phyloP scores from a whole-genome alignment of 2,797 vertebrate species.

The Alectoris magna region DNA sequence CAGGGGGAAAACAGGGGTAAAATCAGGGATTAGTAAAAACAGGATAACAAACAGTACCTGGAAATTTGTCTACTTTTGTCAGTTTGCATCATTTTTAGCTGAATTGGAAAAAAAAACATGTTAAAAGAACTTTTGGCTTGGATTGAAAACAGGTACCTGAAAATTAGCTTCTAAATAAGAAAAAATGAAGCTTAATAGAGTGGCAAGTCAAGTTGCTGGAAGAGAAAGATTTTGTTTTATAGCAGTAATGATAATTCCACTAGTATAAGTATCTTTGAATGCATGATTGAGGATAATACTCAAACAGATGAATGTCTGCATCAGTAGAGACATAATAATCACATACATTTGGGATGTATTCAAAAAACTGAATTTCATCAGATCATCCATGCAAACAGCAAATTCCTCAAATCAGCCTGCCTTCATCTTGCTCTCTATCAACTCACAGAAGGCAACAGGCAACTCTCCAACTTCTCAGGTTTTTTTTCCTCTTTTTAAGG shows the following conservation, averaged over 20 bases:
- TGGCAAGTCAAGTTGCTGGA: background rate
- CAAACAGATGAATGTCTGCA: constrained; percentile 18
- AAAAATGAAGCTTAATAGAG: constrained; percentile 27
- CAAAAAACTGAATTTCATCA: constrained; percentile 6
- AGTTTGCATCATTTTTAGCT: background rate
- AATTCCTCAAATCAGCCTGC: constrained; percentile 19
- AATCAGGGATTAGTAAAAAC: background rate
- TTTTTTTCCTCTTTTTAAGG: background rate
- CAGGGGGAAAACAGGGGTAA: background rate
- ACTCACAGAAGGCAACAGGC: background rate
- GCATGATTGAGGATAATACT: constrained; percentile 26
- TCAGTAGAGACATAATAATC: background rate
- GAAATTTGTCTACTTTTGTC: background rate
- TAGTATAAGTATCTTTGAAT: background rate
- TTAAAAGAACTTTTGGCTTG: background rate
- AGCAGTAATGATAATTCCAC: constrained; percentile 17
- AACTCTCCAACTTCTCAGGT: background rate
- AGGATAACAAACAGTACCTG: background rate
- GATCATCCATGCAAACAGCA: background rate
- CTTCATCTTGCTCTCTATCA: background rate
- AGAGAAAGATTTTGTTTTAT: constrained; percentile 32
- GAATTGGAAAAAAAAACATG: background rate
- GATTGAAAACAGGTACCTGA: background rate
- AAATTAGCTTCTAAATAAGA: constrained; percentile 42
- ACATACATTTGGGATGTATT: background rate